Conservation (phyloP, 2,113 vertebrate species). For the Bothrops jararaca region DNA sequence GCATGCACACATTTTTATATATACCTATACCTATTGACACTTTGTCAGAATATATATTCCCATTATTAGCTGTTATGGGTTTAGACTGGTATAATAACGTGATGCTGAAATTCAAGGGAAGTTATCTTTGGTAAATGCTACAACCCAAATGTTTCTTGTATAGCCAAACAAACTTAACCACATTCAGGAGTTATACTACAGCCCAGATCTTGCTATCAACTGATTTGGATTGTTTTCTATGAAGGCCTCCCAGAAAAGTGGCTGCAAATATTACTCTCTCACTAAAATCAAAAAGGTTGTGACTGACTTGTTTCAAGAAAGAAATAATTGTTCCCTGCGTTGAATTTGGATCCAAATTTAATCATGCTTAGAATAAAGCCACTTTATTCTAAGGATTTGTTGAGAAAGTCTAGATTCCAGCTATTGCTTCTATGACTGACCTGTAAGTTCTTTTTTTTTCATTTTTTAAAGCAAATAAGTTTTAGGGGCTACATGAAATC, state of each 20-base stretch:
- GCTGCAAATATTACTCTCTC: not conserved
- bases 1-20: not conserved
- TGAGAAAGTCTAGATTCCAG: not conserved
- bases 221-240: not conserved
- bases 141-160: not conserved
- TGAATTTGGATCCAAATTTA: not conserved
- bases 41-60: rapidly evolving
- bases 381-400: not conserved
- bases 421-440: not conserved
- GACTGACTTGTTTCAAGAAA: not conserved
- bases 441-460: not conserved
- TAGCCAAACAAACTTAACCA: not conserved
- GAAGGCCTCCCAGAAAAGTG: not conserved
- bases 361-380: not conserved
- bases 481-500: not conserved
- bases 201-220: not conserved
- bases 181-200: not conserved
- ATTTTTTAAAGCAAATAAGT: not conserved
- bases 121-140: not conserved
- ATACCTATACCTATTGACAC: not conserved
- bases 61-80: rapidly evolving
- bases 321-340: not conserved
- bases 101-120: not conserved
- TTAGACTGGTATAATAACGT: not conserved
- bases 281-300: not conserved